phyloP scores from a whole-genome alignment of 2,888 invertebrate genomes.

The Liopterus haemorrhoidalis region DNA sequence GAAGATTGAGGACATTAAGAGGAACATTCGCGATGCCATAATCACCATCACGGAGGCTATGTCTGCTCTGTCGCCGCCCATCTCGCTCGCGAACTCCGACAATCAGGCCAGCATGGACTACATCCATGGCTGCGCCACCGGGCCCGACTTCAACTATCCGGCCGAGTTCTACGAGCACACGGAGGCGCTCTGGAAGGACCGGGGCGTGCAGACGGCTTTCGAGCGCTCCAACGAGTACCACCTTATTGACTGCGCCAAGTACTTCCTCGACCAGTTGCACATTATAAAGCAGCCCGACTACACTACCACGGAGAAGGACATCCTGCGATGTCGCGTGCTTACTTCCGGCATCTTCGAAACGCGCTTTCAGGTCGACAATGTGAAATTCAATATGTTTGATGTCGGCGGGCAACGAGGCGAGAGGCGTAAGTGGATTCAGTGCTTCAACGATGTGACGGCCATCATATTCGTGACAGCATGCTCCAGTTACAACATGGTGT shows the following conservation, averaged over 20 bases:
- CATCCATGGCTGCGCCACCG: conserved; percentile 93
- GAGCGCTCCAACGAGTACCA: conserved; percentile 99
- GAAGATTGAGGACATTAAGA: conserved; percentile 94
- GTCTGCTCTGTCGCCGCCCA: conserved; percentile 96
- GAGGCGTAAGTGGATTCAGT: conserved; percentile 97
- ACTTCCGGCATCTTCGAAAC: conserved; percentile 99
- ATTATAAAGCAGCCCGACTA: conserved; percentile 94
- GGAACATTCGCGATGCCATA: conserved; percentile 95
- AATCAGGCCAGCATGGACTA: conserved; percentile 95
- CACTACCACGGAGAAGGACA: conserved; percentile 98
- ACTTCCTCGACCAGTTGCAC: conserved; percentile 95
- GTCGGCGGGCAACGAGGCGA: conserved; percentile 97
- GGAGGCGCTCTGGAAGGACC: conserved; percentile 95
- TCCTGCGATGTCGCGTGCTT: conserved; percentile 98
- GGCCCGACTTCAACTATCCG: conserved; percentile 88
- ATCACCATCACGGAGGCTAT: conserved; percentile 98
- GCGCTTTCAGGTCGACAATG: conserved; percentile 98
- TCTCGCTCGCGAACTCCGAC: conserved; percentile 85
- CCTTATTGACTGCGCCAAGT: conserved; percentile 99
- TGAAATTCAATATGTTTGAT: conserved; percentile 97
- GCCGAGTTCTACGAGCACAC: conserved; percentile 98
- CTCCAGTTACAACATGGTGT: conserved; percentile 96
- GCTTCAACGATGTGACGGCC: conserved; percentile 98
- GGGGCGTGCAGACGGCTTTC: conserved; percentile 87
- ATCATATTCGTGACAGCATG: conserved; percentile 98